Conservation (phyloP, 2,888 invertebrate genomes). For the Hydrotaea diabolus region DNA sequence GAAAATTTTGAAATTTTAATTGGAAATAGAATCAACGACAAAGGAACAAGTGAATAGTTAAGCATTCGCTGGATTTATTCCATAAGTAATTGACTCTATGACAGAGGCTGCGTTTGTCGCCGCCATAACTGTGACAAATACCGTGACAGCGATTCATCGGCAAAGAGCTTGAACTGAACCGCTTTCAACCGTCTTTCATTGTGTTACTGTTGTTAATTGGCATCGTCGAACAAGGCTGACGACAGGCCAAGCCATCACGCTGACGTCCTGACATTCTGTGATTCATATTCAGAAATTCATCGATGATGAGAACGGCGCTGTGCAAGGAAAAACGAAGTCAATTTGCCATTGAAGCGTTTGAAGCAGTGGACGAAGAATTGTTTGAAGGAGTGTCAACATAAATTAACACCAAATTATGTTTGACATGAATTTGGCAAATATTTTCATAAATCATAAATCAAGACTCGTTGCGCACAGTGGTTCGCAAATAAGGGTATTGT, state of each 20-base stretch:
- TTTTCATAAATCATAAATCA: constrained; percentile 32
- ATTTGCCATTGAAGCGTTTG: constrained; percentile 2
- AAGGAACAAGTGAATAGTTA: background rate
- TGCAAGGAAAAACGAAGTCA: background rate
- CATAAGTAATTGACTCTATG: background rate
- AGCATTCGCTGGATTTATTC: background rate
- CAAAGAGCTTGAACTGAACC: constrained; percentile 1
- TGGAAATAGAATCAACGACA: background rate
- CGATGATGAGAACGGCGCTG: background rate
- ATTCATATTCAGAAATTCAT: background rate
- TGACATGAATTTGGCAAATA: constrained; percentile 31
- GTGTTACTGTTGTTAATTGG: constrained; percentile 52
- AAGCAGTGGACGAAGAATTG: background rate
- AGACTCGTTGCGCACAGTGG: background rate
- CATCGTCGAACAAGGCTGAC: constrained; percentile 22
- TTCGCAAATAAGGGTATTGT: no score
- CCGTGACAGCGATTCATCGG: background rate
- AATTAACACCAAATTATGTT: constrained; percentile 60
- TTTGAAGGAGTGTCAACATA: constrained; percentile 42
- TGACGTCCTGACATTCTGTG: background rate
- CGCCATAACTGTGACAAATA: background rate
- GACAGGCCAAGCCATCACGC: constrained; percentile 6
- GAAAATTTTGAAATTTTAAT: constrained; percentile 26
- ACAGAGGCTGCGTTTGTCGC: background rate
- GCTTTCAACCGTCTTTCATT: constrained; percentile 32